A percentile compares a stretch with the other conserved stretches of the same genome.
Conservation (phyloP, 2,113 vertebrate genomes). For the Oreotragus oreotragus region DNA sequence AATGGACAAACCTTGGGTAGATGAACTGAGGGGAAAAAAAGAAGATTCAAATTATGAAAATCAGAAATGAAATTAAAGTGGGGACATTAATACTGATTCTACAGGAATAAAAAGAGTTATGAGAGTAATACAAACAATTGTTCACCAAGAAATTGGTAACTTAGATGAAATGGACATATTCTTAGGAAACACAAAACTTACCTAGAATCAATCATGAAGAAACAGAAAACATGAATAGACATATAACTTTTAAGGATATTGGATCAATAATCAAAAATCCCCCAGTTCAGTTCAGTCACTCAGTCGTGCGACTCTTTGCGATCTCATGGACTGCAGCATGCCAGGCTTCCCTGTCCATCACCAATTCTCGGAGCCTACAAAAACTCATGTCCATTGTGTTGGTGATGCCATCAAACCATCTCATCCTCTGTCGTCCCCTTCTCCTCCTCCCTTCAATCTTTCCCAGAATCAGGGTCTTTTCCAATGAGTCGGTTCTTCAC, state of each 20-base stretch:
- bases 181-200: background rate
- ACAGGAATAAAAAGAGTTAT: background rate
- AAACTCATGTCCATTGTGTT: background rate
- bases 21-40: background rate
- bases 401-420: background rate
- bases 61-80: background rate
- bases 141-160: background rate
- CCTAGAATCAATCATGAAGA: background rate
- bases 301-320: background rate
- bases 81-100: background rate
- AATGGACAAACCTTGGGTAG: background rate
- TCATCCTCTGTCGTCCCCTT: too few species aligned
- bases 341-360: background rate
- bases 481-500: background rate
- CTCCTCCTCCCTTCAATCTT: too few species aligned
- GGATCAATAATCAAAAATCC: background rate
- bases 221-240: background rate
- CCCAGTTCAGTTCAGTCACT: background rate
- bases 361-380: background rate
- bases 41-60: background rate
- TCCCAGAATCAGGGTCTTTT: background rate
- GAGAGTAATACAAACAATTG: background rate
- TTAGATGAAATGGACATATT: background rate
- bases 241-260: background rate
- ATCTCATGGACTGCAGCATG: background rate